Evolutionary conservation across 2,797 vertebrate genomes (phyloP), one percentile per base, ranked within the genome.

Genomic region (Podargus strigoides): DNA sequence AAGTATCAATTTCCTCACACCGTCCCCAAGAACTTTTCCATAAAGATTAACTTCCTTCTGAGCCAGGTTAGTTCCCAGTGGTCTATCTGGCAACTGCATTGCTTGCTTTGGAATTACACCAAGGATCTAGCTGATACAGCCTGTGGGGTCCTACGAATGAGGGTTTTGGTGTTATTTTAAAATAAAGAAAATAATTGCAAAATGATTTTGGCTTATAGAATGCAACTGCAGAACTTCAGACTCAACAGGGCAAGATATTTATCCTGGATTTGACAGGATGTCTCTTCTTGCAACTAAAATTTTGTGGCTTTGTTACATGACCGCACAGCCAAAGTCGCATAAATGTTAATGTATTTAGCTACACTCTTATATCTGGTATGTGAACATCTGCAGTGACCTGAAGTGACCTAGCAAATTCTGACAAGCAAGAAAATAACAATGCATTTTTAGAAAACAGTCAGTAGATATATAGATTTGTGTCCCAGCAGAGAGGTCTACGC

Each of bases 51-150:
- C 44, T 76, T 89, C 63, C 32, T 42, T 52, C 26, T 42, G 37
- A 87, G 82, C 56, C 56, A 74, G 89, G 72, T 89, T 70, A 53
- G 24, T 32, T 92, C 76, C 64, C 78, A 85, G 49, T 5, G 60
- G 24, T 74, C 89, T 83, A 8, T 63, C 77, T 85, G 75, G 79
- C 82, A 89, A 69, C 49, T 79, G 67, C 58, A 39, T n/a, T 8
- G 27, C 37, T 93, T 96, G 70, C 52, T 82, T 82, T 87, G 91
- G 92, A 92, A 34, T 62, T 58, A 52, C 55, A 85, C 81, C 49
- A 70, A 82, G 52, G 47, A 82, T 37, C 34, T 59, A 44, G 52
- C 30, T 82, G 87, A 89, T 87, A 85, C 13, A 56, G 85, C 32
- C 56, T 64, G 49, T 41, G 60, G 84, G 58, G 70, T 92, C 59